Evolutionary conservation across 2,113 vertebrate genomes (phyloP).

Genomic region (Platycercus adscitus): DNA sequence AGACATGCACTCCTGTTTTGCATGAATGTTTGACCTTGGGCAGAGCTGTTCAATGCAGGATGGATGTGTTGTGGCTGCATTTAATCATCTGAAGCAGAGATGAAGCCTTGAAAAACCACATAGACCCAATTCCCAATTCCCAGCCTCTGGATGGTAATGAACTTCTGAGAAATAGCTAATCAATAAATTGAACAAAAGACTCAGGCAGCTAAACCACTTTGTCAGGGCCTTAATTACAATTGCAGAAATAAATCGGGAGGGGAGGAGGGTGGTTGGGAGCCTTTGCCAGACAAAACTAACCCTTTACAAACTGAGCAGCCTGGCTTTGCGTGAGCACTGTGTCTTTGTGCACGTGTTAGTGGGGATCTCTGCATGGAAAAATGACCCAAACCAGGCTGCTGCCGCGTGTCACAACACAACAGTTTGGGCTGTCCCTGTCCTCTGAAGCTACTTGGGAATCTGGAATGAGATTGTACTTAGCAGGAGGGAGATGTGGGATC

Average conservation of each 20-base stretch:
- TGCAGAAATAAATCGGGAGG: constrained; percentile 69
- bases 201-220: constrained; percentile 66
- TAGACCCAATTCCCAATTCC: constrained; percentile 66
- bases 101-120: constrained; percentile 61
- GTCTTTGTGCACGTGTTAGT: fast-evolving
- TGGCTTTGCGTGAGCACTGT: fast-evolving
- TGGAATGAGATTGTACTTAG: neutral
- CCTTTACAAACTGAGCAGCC: constrained; percentile 22
- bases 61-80: constrained; percentile 70
- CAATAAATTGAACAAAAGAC: constrained; percentile 79
- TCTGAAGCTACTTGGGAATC: neutral
- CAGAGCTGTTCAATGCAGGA: constrained; percentile 58
- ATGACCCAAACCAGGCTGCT: fast-evolving
- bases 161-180: constrained; percentile 81
- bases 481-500: neutral
- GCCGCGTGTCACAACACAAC: neutral
- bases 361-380: neutral
- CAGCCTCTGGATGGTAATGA: constrained; percentile 75
- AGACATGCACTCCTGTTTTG: constrained; percentile 66
- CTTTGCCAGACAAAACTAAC: constrained; percentile 60
- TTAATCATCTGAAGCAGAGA: constrained; percentile 73
- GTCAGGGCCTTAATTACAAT: constrained; percentile 72
- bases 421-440: neutral
- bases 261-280: constrained; percentile 13
- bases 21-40: constrained; percentile 77